phyloP scores from a whole-genome alignment of 2,888 invertebrate genomes.

The Petrolisthes cinctipes region DNA sequence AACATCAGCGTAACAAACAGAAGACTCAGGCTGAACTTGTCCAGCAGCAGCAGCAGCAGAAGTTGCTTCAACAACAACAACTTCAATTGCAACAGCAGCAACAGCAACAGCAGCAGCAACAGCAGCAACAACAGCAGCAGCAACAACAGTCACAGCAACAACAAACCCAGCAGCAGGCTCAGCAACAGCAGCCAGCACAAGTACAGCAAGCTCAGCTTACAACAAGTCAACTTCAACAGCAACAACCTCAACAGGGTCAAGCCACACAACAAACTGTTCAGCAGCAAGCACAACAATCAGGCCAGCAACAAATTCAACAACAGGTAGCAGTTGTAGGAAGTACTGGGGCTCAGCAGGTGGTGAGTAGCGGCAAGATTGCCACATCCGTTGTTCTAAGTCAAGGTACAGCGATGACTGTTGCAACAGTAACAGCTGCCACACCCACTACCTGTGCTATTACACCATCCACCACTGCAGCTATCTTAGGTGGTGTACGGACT shows the following conservation, averaged over 20 bases:
- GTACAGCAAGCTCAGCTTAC: conserved; percentile 66
- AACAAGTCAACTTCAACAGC: conserved; percentile 74
- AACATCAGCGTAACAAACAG: conserved; percentile 85
- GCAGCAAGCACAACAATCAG: conserved; percentile 55
- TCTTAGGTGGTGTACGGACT: conserved; percentile 42
- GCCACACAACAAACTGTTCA: conserved; percentile 56
- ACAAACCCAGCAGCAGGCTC: conserved; percentile 69
- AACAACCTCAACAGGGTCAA: conserved; percentile 66
- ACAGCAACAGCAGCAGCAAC: conserved; percentile 57
- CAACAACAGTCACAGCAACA: conserved; percentile 54
- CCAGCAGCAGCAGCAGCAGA: conserved; percentile 70
- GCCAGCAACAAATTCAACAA: conserved; percentile 62
- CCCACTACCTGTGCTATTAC: conserved; percentile 59
- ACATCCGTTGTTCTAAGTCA: conserved; percentile 58
- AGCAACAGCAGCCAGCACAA: conserved; percentile 74
- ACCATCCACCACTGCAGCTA: conserved; percentile 52
- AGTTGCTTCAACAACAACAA: conserved; percentile 70
- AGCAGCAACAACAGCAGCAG: conserved; percentile 57
- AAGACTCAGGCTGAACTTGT: conserved; percentile 68
- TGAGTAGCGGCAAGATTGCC: conserved; percentile 53
- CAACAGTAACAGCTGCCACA: conserved; percentile 65
- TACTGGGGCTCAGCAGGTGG: conserved; percentile 49
- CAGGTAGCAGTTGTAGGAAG: conserved; percentile 51
- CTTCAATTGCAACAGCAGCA: conserved; percentile 34
- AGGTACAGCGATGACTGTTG: conserved; percentile 62